Conservation (phyloP, 1,140 invertebrate species). For the Cyclargus thomasi region DNA sequence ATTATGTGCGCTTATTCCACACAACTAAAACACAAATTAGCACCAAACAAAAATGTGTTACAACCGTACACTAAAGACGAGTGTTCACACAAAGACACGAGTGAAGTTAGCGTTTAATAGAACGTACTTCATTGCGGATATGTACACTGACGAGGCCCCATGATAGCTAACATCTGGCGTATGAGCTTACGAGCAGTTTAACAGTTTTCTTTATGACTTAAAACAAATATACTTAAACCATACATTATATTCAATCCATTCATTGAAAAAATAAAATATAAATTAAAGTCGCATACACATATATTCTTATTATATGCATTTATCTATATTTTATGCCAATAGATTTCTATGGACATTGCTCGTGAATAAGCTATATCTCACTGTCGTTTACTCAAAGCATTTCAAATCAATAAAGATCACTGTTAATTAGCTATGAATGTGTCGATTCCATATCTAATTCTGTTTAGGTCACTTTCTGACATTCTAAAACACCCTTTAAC, state of each 20-base stretch:
- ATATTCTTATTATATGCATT: too few relatives aligned
- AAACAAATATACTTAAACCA: too few relatives aligned
- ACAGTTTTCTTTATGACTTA: background rate
- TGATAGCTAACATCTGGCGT: slow-evolving; percentile 5
- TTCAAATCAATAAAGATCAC: background rate
- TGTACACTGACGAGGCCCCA: slow-evolving; percentile 5
- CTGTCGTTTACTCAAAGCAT: background rate
- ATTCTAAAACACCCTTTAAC: background rate
- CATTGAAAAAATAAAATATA: too few relatives aligned
- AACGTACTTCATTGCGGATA: slow-evolving; percentile 11
- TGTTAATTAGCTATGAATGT: background rate
- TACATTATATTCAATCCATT: too few relatives aligned
- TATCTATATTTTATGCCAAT: too few relatives aligned
- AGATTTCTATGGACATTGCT: too few relatives aligned
- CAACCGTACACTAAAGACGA: background rate
- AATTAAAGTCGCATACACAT: too few relatives aligned
- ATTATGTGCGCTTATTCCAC: background rate
- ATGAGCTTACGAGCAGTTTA: background rate
- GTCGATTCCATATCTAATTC: slow-evolving; percentile 7
- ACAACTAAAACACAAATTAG: background rate
- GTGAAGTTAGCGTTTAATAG: slow-evolving; percentile 10
- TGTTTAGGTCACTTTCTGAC: background rate
- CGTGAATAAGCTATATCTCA: background rate
- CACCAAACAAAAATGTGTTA: slow-evolving; percentile 5
- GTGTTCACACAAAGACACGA: slow-evolving; percentile 11